phyloP scores from a whole-genome alignment of 1,140 invertebrate genomes.

The Plectrocnemia conspersa region DNA sequence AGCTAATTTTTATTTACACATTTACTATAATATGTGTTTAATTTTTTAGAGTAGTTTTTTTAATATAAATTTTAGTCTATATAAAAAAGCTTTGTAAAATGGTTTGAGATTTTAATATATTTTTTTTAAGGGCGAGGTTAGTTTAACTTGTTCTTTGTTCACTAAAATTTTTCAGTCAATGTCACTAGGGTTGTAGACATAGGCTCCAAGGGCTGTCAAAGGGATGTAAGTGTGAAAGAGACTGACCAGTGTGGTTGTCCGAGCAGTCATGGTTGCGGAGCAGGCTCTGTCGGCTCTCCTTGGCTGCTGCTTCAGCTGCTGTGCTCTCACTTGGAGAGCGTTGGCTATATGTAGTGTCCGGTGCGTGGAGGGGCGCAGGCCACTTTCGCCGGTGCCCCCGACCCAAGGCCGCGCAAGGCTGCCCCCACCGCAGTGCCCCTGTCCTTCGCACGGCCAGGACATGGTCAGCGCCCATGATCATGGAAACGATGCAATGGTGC shows the following conservation, averaged over 20 bases:
- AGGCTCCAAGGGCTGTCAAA: background rate
- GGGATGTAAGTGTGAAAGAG: constrained; percentile 10
- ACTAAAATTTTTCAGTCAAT: background rate
- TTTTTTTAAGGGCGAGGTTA: too few relatives aligned
- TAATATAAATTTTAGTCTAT: background rate
- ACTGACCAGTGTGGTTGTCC: constrained; percentile 17
- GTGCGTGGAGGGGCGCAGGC: background rate
- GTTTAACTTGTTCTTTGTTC: background rate
- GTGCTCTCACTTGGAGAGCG: background rate
- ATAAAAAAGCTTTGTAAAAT: background rate
- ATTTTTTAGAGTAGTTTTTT: too few relatives aligned
- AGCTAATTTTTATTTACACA: too few relatives aligned
- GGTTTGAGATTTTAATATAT: too few relatives aligned
- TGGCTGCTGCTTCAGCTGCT: constrained; percentile 4
- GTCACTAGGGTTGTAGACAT: background rate
- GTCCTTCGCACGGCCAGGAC: too few relatives aligned
- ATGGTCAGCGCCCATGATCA: too few relatives aligned
- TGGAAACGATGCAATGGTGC: too few relatives aligned
- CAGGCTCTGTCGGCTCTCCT: background rate
- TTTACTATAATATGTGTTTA: too few relatives aligned
- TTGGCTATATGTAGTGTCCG: background rate
- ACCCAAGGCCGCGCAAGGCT: constrained; percentile 3
- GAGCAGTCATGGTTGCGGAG: constrained; percentile 12
- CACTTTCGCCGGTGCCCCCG: constrained; percentile 11
- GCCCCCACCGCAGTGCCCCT: constrained; percentile 6